Conservation (phyloP, 2,888 invertebrate species). For the Drosophila phalerata region DNA sequence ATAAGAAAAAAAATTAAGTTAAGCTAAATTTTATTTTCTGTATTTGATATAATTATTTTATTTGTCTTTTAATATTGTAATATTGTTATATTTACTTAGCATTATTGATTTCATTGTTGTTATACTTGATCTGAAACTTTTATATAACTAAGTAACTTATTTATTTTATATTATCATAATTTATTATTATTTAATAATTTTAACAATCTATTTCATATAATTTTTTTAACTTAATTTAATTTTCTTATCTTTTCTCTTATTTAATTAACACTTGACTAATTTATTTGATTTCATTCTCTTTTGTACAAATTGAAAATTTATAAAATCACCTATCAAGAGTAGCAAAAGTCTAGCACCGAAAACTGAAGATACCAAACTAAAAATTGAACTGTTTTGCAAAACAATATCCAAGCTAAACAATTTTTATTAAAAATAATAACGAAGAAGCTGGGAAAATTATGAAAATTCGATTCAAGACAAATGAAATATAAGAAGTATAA, state of each 20-base stretch:
- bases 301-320: slow-evolving; percentile 30
- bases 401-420: slow-evolving; percentile 75
- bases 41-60: not conserved
- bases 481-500: not conserved
- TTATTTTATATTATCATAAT: not conserved
- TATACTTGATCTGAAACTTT: not conserved
- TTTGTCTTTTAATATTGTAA: not conserved
- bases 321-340: slow-evolving; percentile 61
- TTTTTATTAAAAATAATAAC: slow-evolving; percentile 57
- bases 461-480: slow-evolving; percentile 7
- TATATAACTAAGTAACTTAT: not conserved
- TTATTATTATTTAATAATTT: not conserved
- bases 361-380: slow-evolving; percentile 61
- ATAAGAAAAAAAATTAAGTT: not conserved
- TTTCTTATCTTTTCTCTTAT: not conserved
- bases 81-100: not conserved
- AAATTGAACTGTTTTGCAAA: slow-evolving; percentile 76
- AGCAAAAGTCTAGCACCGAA: slow-evolving; percentile 53
- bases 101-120: not conserved
- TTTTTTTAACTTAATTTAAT: not conserved
- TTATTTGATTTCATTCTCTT: slow-evolving; percentile 53
- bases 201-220: not conserved
- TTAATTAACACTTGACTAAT: slow-evolving; percentile 35
- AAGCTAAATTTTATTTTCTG: not conserved
- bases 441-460: slow-evolving; percentile 1